A percentile compares a stretch with the other conserved stretches of the same genome.
Conservation (phyloP, 1,140 invertebrate genomes). For the Leptonema lineaticorne region DNA sequence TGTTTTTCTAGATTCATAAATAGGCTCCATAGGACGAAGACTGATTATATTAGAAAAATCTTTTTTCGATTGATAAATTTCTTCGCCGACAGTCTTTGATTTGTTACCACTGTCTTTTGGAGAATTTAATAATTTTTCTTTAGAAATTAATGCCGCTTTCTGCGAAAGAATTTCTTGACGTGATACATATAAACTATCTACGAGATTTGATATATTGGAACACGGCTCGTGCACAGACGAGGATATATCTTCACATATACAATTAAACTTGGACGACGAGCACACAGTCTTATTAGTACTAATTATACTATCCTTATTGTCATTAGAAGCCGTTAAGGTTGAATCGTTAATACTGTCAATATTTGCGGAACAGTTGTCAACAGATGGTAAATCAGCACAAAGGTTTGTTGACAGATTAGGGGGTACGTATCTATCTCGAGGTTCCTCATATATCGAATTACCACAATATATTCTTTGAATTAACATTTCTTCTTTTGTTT, state of each 20-base stretch:
- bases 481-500: conserved; percentile 47
- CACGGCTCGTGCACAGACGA: conserved; percentile 31
- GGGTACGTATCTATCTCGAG: conserved; percentile 16
- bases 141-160: conserved; percentile 52
- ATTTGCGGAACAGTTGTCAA: neutral
- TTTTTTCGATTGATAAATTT: conserved; percentile 54
- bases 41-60: conserved; percentile 50
- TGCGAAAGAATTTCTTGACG: conserved; percentile 57
- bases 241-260: conserved; percentile 39
- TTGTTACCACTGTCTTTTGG: conserved; percentile 45
- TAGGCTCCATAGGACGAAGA: conserved; percentile 51
- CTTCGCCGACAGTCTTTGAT: conserved; percentile 56
- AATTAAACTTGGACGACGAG: neutral
- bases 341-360: neutral
- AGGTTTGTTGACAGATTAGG: neutral
- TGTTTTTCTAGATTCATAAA: conserved; percentile 56
- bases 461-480: conserved; percentile 45
- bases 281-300: neutral
- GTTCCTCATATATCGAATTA: conserved; percentile 28
- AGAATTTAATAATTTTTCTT: conserved; percentile 47
- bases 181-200: conserved; percentile 54
- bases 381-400: neutral
- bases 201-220: conserved; percentile 37
- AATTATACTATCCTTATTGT: neutral
- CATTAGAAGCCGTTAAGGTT: neutral